Conservation (phyloP, 2,797 vertebrate species). For the Allochrocebus solatus region DNA sequence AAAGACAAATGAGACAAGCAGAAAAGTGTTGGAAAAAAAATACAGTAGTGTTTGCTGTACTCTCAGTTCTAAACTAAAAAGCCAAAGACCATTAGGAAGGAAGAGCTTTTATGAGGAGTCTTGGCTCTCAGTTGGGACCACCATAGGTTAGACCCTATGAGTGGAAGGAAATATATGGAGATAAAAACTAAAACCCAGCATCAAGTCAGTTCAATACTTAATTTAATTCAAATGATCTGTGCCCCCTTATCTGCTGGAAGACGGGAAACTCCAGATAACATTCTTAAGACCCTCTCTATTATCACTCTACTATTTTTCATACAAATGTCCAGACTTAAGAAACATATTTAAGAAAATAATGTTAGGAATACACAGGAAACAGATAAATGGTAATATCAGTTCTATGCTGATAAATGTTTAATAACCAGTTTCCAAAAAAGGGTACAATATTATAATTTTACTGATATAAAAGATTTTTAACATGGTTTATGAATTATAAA, state of each 20-base stretch:
- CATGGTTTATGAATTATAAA: background rate
- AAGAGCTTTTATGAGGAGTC: background rate
- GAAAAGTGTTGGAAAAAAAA: background rate
- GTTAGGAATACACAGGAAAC: background rate
- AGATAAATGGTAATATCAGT: background rate
- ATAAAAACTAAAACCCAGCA: background rate
- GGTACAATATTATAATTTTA: background rate
- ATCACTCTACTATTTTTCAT: background rate
- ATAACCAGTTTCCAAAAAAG: background rate
- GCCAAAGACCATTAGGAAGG: background rate
- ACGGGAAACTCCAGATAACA: background rate
- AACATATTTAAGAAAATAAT: background rate
- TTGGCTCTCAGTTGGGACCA: background rate
- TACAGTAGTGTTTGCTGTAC: background rate
- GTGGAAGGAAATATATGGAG: background rate
- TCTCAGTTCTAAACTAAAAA: background rate
- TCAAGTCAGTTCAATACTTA: background rate
- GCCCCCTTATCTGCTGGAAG: background rate
- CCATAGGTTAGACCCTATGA: background rate
- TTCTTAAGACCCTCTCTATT: background rate
- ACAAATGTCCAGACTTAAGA: background rate
- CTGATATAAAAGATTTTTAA: background rate
- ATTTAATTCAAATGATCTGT: background rate
- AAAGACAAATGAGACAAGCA: background rate
- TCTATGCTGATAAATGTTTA: background rate